Evolutionary conservation across 1,140 invertebrate species (phyloP), one percentile per base, ranked within the genome.

Genomic region (Lepidurus packardi): DNA sequence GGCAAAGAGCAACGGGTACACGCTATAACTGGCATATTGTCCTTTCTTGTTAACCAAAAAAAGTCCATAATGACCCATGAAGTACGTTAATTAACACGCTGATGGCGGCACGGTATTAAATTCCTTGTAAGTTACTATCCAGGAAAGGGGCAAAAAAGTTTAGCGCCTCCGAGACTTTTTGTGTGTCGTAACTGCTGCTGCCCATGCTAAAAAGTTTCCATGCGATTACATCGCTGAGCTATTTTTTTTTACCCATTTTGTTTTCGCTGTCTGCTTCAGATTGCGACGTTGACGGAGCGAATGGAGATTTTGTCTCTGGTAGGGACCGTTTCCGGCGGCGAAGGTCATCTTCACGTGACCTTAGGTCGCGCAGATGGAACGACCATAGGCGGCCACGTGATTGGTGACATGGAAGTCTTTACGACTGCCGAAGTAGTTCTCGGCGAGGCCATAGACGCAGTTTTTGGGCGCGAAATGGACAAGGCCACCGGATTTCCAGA

Each of bases 351-450:
- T 3, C 86, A 87, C 81, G 83, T 84, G 8, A 82, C 83, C 16
- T 81, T 87, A 42, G 83, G 84, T 76, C 83, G 85, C 78, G 78
- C 81, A 43, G 77, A 84, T 25, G 86, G 86, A 3, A 78, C 81
- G 4, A 84, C 85, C 1, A 78, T 86, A n/a, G 84, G 85, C 1
- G 86, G 86, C 75, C 86, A 87, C 82, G 85, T 87, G 13, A 81
- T 86, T 24, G 85, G 84, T 11, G 83, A 86, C 80, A 79, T 87
- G n/a, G 80, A 82, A 25, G 83, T 87, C n/a, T 84, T 84, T 80
- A 87, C 86, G 3, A 87, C 86, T 43, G 86, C 85, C 21, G 86
- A 87, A 81, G 80, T 87, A 8, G 83, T 86, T 1, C 78, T 87
- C 42, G 86, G 86, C 8, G 82, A 86, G 74, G 81, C 81, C 76